Conservation (phyloP, 2,888 invertebrate species). For the Limnephilus auricula region DNA sequence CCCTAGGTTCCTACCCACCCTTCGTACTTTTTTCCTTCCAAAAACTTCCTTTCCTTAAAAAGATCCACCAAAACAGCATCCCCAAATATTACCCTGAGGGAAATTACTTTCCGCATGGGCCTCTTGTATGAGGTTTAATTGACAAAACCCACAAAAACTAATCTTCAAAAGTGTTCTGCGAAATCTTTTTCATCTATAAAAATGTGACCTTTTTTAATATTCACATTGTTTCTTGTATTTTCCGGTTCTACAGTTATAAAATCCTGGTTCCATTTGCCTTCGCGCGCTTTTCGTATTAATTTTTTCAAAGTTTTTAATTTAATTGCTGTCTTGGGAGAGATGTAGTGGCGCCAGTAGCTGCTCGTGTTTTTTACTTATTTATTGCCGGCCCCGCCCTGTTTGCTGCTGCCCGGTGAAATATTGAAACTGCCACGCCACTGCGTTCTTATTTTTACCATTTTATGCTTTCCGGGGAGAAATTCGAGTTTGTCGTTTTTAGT, state of each 20-base stretch:
- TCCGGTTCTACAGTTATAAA: not conserved
- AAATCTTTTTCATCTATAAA: too few relatives aligned
- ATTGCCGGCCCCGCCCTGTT: not conserved
- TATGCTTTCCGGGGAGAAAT: not conserved
- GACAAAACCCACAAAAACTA: too few relatives aligned
- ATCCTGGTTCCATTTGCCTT: slow-evolving; percentile 37
- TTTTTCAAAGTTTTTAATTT: slow-evolving; percentile 53
- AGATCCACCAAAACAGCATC: too few relatives aligned
- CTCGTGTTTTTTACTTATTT: not conserved
- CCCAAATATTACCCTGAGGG: too few relatives aligned
- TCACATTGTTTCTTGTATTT: not conserved
- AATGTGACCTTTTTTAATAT: not conserved
- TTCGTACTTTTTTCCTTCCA: too few relatives aligned
- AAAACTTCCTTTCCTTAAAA: too few relatives aligned
- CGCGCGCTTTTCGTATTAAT: slow-evolving; percentile 10
- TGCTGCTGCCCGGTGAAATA: not conserved
- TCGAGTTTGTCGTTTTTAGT: not conserved
- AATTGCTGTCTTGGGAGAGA: slow-evolving; percentile 51
- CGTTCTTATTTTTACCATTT: not conserved
- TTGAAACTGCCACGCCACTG: slow-evolving; percentile 7
- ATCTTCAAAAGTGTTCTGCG: too few relatives aligned
- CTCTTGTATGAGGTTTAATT: too few relatives aligned
- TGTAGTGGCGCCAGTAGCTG: not conserved
- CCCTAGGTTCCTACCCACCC: too few relatives aligned
- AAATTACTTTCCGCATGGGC: too few relatives aligned